Evolutionary conservation across 2,888 invertebrate genomes (phyloP), one percentile per base, ranked within the genome.

Genomic region (Syritta pipiens): DNA sequence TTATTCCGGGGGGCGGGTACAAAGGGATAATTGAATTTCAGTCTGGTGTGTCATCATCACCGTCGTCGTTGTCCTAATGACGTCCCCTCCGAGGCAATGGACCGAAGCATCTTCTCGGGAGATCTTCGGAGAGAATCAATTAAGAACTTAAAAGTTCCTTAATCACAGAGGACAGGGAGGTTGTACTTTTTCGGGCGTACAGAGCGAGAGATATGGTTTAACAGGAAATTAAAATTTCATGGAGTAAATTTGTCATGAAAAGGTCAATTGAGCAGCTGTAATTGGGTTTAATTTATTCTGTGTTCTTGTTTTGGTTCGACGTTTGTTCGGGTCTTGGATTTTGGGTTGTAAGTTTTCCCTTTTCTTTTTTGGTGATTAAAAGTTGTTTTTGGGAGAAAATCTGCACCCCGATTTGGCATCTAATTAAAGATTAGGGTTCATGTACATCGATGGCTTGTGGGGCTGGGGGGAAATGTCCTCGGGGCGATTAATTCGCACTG

Each of bases 201-300:
- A 14, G 19, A 32, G 26, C 4, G n/a, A 26, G 60, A 57, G 35
- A 32, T 65, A 77, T 77, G 53, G 53, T 74, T 79, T 62, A 74
- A 62, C 79, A 68, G 79, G 79, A 79, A 79, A 79, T 79, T 79
- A 79, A 79, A 79, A 79, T 79, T 79, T 74, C 79, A 79, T 79
- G 74, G 74, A 79, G 79, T 74, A 79, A 79, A 79, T 79, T 79
- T 79, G 79, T 79, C 79, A 79, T 79, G 74, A 74, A 79, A 79
- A 79, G 79, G 79, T 79, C 79, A 79, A 79, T 79, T 79, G 79
- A 79, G 79, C 79, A 62, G 44, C 74, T 55, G 74, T 79, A 79
- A 74, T 74, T 67, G 74, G 79, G 74, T 74, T 62, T 74, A 79
- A 79, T 79, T 79, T 79, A 79, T 79, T 79, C 79, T 74, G 42